These are phyloP conservation scores for Megaceryle maxima DNA, from an alignment of 2,113 vertebrate genomes.

Conservation along the genomic window DNA sequence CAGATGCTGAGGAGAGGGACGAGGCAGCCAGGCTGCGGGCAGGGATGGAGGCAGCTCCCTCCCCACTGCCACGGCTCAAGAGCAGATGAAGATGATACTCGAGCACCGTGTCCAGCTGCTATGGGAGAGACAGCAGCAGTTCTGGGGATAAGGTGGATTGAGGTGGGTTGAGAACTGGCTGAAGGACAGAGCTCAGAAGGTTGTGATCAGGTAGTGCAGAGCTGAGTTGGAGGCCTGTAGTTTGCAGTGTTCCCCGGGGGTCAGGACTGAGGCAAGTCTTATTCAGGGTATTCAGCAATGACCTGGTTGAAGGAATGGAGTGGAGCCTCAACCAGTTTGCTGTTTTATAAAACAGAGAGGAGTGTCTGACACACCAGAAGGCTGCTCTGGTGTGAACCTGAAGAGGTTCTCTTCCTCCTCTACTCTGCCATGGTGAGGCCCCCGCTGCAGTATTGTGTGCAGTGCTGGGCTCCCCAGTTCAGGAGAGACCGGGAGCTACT, in stretches of 20 bases:
- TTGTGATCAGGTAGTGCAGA: not conserved
- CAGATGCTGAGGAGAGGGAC: not conserved
- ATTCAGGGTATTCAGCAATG: not conserved
- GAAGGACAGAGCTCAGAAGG: not conserved
- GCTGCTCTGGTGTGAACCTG: not conserved
- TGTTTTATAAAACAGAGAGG: not conserved
- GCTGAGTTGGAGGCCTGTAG: not conserved
- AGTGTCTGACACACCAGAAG: not conserved
- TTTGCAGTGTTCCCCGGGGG: not conserved
- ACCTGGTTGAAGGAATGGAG: not conserved
- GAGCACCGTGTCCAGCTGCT: not conserved
- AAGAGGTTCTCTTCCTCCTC: not conserved
- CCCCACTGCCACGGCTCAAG: not conserved
- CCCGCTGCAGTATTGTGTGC: not conserved
- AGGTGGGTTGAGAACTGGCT: not conserved
- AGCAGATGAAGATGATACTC: not conserved
- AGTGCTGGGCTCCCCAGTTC: not conserved
- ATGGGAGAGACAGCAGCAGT: fast-evolving
- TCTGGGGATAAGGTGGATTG: not conserved
- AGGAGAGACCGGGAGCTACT: not conserved
- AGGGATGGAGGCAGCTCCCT: not conserved
- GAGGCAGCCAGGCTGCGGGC: not conserved
- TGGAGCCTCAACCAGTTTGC: not conserved
- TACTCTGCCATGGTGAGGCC: not conserved
- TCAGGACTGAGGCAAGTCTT: not conserved